phyloP scores from a whole-genome alignment of 2,888 invertebrate genomes.

The Diarsia brunnea region DNA sequence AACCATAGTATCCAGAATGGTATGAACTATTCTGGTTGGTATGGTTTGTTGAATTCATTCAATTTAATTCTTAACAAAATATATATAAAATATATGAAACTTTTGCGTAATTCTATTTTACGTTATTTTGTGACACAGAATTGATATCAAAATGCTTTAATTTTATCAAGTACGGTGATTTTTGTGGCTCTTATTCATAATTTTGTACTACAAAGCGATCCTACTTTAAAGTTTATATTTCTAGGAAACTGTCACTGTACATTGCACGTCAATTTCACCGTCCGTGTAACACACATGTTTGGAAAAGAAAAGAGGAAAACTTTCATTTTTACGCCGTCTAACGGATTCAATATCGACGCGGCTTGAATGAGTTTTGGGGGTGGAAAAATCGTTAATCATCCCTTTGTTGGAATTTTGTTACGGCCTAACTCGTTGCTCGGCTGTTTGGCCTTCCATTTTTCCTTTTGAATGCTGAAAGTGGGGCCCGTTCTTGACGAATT shows the following conservation, averaged over 20 bases:
- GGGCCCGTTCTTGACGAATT: constrained; percentile 88
- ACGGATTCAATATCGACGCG: constrained; percentile 90
- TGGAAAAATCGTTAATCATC: constrained; percentile 90
- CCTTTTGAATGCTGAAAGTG: constrained; percentile 87
- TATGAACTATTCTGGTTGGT: not conserved
- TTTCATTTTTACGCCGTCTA: constrained; percentile 90
- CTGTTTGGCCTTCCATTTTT: constrained; percentile 89
- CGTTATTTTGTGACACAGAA: too few species aligned
- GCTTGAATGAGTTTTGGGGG: constrained; percentile 88
- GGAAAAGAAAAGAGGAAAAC: constrained; percentile 86
- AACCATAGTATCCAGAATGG: too few species aligned
- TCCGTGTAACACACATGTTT: constrained; percentile 78
- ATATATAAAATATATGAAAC: too few species aligned
- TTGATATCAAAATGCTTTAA: not conserved
- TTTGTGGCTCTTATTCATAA: not conserved
- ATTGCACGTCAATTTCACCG: constrained; percentile 31
- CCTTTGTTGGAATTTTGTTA: constrained; percentile 91
- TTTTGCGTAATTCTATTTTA: too few species aligned
- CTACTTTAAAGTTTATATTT: not conserved
- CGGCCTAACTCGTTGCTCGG: constrained; percentile 90
- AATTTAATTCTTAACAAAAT: too few species aligned
- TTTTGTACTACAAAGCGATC: not conserved
- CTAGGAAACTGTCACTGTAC: not conserved
- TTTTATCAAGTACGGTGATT: too few species aligned
- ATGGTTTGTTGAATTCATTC: not conserved